These are phyloP conservation scores for Siniperca knerii DNA, from an alignment of 2,113 vertebrate species.

Conservation along the genomic window DNA sequence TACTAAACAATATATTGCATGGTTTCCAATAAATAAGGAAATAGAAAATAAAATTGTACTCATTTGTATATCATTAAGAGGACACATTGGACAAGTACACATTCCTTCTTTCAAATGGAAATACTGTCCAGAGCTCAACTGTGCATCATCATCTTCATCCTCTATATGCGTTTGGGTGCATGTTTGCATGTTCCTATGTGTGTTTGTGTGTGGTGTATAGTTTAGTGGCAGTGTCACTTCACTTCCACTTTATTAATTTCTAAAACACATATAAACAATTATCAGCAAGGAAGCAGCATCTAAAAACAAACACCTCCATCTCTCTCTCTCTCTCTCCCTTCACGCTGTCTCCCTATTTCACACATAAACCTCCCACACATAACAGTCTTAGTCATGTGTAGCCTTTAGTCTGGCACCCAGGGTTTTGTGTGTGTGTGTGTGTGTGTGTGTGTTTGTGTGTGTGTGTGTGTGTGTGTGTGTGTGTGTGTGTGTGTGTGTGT, in stretches of 20 bases:
- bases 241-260: slow-evolving; percentile 34
- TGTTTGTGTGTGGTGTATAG: not conserved
- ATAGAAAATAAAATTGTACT: not conserved
- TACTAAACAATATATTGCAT: not conserved
- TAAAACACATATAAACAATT: slow-evolving; percentile 53
- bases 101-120: not conserved
- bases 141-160: not conserved
- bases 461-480: not conserved
- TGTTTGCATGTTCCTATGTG: not conserved
- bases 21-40: not conserved
- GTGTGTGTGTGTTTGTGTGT: slow-evolving; percentile 7
- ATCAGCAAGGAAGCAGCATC: slow-evolving; percentile 34
- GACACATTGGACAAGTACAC: not conserved
- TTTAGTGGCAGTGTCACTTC: slow-evolving; percentile 9
- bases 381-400: slow-evolving; percentile 64
- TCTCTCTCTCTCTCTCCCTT: slow-evolving; percentile 7
- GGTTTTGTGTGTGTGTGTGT: slow-evolving; percentile 16
- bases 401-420: slow-evolving; percentile 59
- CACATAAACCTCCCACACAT: slow-evolving; percentile 66
- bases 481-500: slow-evolving; percentile 11
- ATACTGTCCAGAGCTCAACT: not conserved
- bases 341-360: slow-evolving; percentile 59
- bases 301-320: slow-evolving; percentile 53
- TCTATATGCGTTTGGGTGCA: not conserved
- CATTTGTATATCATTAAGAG: not conserved